phyloP scores from a whole-genome alignment of 2,797 vertebrate genomes.

The Protonibea diacanthus region DNA sequence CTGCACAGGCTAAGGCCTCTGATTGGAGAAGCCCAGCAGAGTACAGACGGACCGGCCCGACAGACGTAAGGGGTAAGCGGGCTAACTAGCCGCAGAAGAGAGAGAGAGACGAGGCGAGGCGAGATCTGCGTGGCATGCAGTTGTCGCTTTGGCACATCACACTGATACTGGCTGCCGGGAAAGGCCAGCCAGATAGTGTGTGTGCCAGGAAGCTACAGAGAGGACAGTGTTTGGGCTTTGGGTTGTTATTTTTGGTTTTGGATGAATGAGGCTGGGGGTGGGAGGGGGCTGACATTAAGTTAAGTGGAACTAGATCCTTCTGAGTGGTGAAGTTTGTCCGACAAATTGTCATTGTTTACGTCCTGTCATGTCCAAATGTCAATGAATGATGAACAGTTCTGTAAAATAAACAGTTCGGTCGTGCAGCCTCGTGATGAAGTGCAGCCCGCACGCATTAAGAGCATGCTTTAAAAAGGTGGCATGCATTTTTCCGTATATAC shows the following conservation, averaged over 20 bases:
- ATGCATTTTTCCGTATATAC: not conserved
- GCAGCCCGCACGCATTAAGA: constrained; percentile 1
- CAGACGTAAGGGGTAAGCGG: constrained; percentile 58
- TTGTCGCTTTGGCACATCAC: constrained; percentile 80
- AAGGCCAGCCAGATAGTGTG: constrained; percentile 80
- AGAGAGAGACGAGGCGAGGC: constrained; percentile 22
- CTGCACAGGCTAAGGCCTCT: constrained; percentile 72
- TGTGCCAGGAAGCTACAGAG: constrained; percentile 75
- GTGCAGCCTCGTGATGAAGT: not conserved
- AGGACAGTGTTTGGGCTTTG: constrained; percentile 74
- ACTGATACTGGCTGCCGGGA: constrained; percentile 77
- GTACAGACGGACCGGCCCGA: constrained; percentile 69
- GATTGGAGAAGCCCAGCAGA: constrained; percentile 80
- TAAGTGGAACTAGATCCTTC: constrained; percentile 73
- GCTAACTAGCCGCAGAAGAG: constrained; percentile 75
- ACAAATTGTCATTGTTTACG: constrained; percentile 62
- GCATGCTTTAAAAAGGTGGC: not conserved
- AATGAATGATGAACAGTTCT: constrained; percentile 26
- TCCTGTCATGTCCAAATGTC: constrained; percentile 61
- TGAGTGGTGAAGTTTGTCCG: constrained; percentile 65
- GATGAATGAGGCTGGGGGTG: constrained; percentile 63
- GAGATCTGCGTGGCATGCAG: constrained; percentile 69
- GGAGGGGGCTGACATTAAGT: constrained; percentile 68
- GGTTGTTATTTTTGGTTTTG: constrained; percentile 75
- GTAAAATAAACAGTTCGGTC: constrained; percentile 17